Percentiles rank a stretch among this genome's conserved stretches.
Conservation (phyloP, 1,140 invertebrate species). For the Augochlora pura region DNA sequence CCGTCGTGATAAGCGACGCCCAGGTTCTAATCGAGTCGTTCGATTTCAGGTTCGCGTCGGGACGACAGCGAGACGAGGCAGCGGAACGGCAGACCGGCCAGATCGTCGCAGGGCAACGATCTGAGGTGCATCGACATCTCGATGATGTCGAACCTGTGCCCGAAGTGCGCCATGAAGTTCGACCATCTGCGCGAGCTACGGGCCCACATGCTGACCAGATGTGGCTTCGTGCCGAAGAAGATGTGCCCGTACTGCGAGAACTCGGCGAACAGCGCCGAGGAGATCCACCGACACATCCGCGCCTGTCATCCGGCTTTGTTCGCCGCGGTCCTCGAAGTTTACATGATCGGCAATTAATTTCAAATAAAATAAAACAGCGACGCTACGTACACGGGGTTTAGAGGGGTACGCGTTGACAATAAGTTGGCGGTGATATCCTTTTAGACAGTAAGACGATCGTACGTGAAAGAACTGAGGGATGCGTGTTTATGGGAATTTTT, state of each 20-base stretch:
- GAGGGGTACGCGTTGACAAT: no score
- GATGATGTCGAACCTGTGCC: slow-evolving; percentile 2
- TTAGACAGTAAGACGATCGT: no score
- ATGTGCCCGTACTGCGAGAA: slow-evolving; percentile 34
- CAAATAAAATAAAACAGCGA: background rate
- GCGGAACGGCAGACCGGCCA: no score
- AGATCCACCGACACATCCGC: slow-evolving; percentile 14
- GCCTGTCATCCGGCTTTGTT: background rate
- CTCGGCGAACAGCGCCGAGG: background rate
- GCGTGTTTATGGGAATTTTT: no score
- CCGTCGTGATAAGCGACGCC: background rate
- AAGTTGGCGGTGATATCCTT: no score
- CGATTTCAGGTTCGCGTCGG: slow-evolving; percentile 40
- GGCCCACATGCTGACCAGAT: slow-evolving; percentile 20
- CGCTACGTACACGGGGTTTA: no score
- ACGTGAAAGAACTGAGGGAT: no score
- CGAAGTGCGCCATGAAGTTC: slow-evolving; percentile 28
- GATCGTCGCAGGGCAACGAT: background rate
- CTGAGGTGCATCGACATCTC: background rate
- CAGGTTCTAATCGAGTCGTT: slow-evolving; percentile 33
- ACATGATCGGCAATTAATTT: background rate
- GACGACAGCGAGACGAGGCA: background rate
- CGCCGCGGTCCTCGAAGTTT: slow-evolving; percentile 17
- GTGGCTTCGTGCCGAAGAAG: slow-evolving; percentile 24
- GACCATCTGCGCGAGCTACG: slow-evolving; percentile 21